A percentile compares a stretch with the other conserved stretches of the same genome.
Conservation (phyloP, 2,888 invertebrate genomes). For the Chesias legatella region DNA sequence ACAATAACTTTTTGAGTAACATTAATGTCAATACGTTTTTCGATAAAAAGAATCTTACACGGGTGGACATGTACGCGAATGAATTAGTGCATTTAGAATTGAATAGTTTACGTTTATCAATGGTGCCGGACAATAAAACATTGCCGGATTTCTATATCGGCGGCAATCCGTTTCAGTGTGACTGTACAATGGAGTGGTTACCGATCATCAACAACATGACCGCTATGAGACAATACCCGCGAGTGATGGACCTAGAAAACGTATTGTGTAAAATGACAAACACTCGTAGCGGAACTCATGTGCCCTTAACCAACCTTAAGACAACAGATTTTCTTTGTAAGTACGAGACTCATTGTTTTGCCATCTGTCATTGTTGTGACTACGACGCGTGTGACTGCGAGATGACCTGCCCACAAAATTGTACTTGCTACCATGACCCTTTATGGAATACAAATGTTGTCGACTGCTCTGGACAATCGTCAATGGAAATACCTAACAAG, state of each 20-base stretch:
- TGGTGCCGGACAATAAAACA: constrained; percentile 85
- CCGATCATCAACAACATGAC: constrained; percentile 94
- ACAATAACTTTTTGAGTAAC: constrained; percentile 91
- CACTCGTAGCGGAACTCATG: constrained; percentile 88
- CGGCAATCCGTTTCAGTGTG: constrained; percentile 96
- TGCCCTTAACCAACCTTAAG: constrained; percentile 87
- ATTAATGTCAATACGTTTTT: constrained; percentile 93
- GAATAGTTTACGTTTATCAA: constrained; percentile 88
- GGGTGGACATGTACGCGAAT: constrained; percentile 95
- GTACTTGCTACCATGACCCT: constrained; percentile 96
- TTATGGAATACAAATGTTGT: constrained; percentile 96
- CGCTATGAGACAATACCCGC: constrained; percentile 89
- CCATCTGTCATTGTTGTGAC: constrained; percentile 96
- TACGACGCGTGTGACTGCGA: constrained; percentile 98
- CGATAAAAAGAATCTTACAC: constrained; percentile 90
- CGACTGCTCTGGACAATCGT: constrained; percentile 91
- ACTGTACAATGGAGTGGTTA: constrained; percentile 97
- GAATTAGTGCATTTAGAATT: constrained; percentile 90
- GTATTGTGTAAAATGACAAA: constrained; percentile 94
- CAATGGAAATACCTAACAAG: constrained; percentile 88
- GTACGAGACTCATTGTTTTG: constrained; percentile 96
- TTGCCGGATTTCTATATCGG: constrained; percentile 94
- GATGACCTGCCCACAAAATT: constrained; percentile 96
- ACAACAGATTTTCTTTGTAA: constrained; percentile 94
- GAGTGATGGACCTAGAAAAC: constrained; percentile 93